Evolutionary conservation across 2,888 invertebrate species (phyloP).

Genomic region (Microplitis deprimator): DNA sequence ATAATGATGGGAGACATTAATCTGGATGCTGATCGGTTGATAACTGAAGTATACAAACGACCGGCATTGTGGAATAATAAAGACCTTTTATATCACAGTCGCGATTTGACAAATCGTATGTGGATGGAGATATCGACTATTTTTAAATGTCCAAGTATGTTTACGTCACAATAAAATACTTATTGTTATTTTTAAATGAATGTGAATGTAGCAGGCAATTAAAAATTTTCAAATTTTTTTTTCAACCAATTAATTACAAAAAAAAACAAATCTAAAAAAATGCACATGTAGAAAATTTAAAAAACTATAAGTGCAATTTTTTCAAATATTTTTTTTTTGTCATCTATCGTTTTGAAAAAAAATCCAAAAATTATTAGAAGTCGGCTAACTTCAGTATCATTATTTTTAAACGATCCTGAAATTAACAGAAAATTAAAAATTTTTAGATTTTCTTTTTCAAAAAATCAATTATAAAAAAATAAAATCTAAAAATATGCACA

Average conservation of each 20-base stretch:
- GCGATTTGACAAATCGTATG: constrained; percentile 68
- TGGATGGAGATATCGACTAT: constrained; percentile 70
- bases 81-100: constrained; percentile 70
- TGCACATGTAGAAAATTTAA: no score
- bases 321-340: no score
- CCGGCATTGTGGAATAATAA: constrained; percentile 70
- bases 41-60: constrained; percentile 67
- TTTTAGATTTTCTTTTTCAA: no score
- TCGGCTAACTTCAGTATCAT: no score
- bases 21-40: constrained; percentile 69
- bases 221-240: not conserved
- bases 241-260: not conserved
- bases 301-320: no score
- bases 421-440: no score
- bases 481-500: no score
- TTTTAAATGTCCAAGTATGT: constrained; percentile 67
- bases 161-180: not conserved
- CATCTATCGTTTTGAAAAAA: no score
- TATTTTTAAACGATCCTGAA: no score
- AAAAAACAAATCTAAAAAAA: not conserved
- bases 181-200: not conserved
- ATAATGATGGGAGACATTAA: constrained; percentile 64
- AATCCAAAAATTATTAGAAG: no score
- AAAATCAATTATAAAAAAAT: no score
- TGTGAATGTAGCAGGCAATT: not conserved